These are phyloP conservation scores for Heliconius cydno DNA, from an alignment of 2,888 invertebrate species.

Conservation along the genomic window DNA sequence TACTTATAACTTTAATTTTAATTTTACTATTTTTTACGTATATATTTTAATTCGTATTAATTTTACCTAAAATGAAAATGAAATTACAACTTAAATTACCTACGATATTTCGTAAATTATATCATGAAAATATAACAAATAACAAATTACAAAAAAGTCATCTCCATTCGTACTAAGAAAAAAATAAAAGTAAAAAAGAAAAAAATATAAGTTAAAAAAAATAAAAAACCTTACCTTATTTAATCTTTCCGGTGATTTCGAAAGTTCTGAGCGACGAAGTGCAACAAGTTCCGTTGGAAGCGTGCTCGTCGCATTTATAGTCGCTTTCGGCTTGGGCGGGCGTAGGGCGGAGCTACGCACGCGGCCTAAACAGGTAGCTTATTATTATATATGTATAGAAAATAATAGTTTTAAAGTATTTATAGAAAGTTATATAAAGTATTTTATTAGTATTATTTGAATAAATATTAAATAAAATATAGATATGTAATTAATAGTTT, in stretches of 20 bases:
- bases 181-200: not conserved
- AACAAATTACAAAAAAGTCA: not conserved
- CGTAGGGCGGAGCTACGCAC: slow-evolving; percentile 74
- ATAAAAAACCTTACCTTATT: slow-evolving; percentile 44
- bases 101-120: not conserved
- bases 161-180: too few species aligned
- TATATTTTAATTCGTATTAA: too few species aligned
- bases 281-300: slow-evolving; percentile 63
- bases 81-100: not conserved
- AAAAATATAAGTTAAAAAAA: not conserved
- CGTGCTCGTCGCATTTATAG: slow-evolving; percentile 68
- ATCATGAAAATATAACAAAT: not conserved
- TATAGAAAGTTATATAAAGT: not conserved
- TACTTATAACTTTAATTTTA: too few species aligned
- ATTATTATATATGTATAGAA: not conserved
- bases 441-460: too few species aligned
- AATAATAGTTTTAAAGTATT: not conserved
- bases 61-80: not conserved
- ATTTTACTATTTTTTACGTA: too few species aligned
- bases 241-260: slow-evolving; percentile 38
- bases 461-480: too few species aligned
- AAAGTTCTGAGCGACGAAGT: slow-evolving; percentile 61
- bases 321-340: slow-evolving; percentile 62
- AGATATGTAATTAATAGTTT: too few species aligned
- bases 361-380: slow-evolving; percentile 54